Evolutionary conservation across 2,113 vertebrate species (phyloP).

Genomic region (Microtus montanus): DNA sequence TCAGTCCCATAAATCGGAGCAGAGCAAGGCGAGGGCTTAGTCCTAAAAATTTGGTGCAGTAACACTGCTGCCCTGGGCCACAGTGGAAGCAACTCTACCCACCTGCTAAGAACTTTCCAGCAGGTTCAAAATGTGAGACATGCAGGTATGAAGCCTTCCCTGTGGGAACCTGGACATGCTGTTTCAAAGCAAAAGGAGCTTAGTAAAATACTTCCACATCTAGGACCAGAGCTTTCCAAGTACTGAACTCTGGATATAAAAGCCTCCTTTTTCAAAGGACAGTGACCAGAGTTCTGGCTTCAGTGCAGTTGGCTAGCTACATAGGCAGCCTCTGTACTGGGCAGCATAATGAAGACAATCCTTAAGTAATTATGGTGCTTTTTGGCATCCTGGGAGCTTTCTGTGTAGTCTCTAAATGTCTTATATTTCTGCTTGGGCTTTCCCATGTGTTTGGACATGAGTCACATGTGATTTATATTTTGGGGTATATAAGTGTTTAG

Average conservation of each 20-base stretch:
- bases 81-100: neutral
- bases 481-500: neutral
- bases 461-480: neutral
- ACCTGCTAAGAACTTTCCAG: neutral
- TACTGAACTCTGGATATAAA: neutral
- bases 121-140: neutral
- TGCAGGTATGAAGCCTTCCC: neutral
- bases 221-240: neutral
- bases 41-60: neutral
- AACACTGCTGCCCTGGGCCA: neutral
- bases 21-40: neutral
- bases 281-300: neutral
- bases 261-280: too few relatives aligned
- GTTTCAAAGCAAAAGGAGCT: neutral
- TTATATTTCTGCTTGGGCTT: neutral
- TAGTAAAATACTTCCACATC: neutral
- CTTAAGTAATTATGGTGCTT: neutral
- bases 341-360: neutral
- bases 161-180: neutral
- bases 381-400: neutral
- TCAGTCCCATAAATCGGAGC: neutral
- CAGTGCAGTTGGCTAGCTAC: neutral
- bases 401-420: neutral
- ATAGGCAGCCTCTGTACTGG: neutral
- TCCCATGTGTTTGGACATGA: neutral